These are phyloP conservation scores for Lathamus discolor DNA, from an alignment of 2,113 vertebrate species.

Conservation along the genomic window DNA sequence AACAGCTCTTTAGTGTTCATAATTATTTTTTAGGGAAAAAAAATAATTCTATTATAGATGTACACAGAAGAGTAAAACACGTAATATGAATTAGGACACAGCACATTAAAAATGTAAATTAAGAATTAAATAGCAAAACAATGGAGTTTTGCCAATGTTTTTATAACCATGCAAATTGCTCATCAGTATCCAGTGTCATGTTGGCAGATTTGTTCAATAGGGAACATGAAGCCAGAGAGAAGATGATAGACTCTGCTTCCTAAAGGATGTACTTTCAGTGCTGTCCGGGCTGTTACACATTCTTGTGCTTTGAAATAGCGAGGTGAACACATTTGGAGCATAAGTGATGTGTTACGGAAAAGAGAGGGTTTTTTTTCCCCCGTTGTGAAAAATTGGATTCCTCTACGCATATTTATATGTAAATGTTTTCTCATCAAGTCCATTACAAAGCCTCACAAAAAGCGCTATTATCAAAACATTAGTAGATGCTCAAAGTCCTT, in stretches of 20 bases:
- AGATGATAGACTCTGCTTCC: conserved; percentile 47
- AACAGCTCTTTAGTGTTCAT: conserved; percentile 41
- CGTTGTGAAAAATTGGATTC: not conserved
- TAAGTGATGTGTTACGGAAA: not conserved
- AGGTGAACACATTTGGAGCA: not conserved
- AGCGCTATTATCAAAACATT: not conserved
- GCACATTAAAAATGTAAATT: conserved; percentile 77
- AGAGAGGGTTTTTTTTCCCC: not conserved
- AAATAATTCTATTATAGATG: conserved; percentile 56
- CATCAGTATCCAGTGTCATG: conserved; percentile 60
- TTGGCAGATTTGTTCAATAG: conserved; percentile 57
- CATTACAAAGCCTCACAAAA: not conserved
- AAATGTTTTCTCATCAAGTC: not conserved
- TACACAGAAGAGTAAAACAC: conserved; percentile 61
- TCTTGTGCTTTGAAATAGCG: not conserved
- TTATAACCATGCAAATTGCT: conserved; percentile 64
- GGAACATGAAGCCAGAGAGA: conserved; percentile 19
- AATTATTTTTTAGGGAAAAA: conserved; percentile 45
- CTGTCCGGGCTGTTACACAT: not conserved
- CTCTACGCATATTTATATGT: not conserved
- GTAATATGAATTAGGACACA: conserved; percentile 67
- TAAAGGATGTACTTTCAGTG: not conserved
- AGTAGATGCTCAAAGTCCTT: not conserved
- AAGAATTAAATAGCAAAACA: conserved; percentile 76
- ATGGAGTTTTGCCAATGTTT: conserved; percentile 66